A percentile compares a stretch with the other conserved stretches of the same genome.
Evolutionary conservation across 2,888 invertebrate species (phyloP).

Genomic region (Dynastes hyllus): DNA sequence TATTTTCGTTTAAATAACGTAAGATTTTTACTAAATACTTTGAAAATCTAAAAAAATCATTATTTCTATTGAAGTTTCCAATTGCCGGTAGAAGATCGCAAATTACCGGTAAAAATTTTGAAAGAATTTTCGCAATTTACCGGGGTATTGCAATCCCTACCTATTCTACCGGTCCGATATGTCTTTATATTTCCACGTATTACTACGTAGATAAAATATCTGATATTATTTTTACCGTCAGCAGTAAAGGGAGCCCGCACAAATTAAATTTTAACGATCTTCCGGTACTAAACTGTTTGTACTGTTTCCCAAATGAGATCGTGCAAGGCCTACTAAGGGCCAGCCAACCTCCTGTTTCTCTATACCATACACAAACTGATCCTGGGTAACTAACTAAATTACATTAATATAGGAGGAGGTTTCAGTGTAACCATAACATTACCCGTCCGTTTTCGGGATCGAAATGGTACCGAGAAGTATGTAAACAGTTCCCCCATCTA

Average conservation of each 20-base stretch:
- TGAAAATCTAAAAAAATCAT: no score
- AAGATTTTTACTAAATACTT: no score
- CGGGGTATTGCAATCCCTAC: no score
- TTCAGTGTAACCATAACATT: constrained; percentile 24
- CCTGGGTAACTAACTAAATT: constrained; percentile 20
- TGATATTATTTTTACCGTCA: constrained; percentile 4
- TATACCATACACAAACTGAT: neutral
- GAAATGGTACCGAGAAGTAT: neutral
- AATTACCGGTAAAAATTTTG: no score
- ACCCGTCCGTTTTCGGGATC: neutral
- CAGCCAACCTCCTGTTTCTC: neutral
- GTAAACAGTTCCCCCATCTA: neutral
- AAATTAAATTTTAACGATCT: neutral
- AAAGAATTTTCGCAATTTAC: no score
- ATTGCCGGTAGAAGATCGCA: no score
- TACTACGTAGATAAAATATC: neutral
- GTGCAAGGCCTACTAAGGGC: neutral
- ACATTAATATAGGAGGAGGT: constrained; percentile 26
- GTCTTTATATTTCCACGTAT: neutral
- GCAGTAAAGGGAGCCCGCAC: neutral
- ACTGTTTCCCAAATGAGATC: constrained; percentile 23
- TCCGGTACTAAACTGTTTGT: constrained; percentile 21
- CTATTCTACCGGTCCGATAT: no score
- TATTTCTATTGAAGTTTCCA: no score
- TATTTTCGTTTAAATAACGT: no score